Base-by-base conservation (phyloP, 2,113 vertebrate genomes). In the Urocitellus parryii region DNA sequence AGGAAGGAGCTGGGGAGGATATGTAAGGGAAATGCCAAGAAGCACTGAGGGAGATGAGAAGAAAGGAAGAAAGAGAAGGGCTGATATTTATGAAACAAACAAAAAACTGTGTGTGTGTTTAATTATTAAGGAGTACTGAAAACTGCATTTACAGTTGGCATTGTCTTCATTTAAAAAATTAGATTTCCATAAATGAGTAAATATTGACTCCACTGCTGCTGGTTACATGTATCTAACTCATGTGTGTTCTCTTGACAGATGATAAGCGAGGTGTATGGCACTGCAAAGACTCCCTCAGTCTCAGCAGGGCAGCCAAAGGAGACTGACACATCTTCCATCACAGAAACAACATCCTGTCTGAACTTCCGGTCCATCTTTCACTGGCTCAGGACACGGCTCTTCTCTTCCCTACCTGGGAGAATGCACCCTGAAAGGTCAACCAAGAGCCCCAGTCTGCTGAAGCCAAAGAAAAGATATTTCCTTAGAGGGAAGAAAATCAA, bases 321-420 rank as follows among this genome's bases (percentile, higher is more conserved):
- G 45, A 45, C 81, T 3, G 77, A 37, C 63, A 1, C 3, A 4
- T 10, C 48, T 42, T 79, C 88, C 16, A 10, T 22, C 8, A 67
- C 17, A 14, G 51, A 16, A 2, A 8, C 37, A 25, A 8, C 5
- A 10, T 86, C 48, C 84, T 92, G 90, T 18, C 91, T 94, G 27
- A 90, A 95, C 48, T 25, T 88, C 0, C 0, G 74, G 42, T n/a
- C 79, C 37, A 22, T 78, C 76, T 86, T 97, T 82, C 42, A 6
- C 48, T 93, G 95, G 93, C 86, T 98, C 17, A 79, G 96, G 58
- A 72, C 39, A 20, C 58, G 22, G 4, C 20, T 97, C 53, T n/a
- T 63, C 45, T 25, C 92, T 27, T 88, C 79, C 9, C 32, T 81
- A 2, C 1, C 13, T 45, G 39, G 78, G 24, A 83, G 88, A 83